Conservation (phyloP, 2,113 vertebrate species). For the Brachyistius frenatus region DNA sequence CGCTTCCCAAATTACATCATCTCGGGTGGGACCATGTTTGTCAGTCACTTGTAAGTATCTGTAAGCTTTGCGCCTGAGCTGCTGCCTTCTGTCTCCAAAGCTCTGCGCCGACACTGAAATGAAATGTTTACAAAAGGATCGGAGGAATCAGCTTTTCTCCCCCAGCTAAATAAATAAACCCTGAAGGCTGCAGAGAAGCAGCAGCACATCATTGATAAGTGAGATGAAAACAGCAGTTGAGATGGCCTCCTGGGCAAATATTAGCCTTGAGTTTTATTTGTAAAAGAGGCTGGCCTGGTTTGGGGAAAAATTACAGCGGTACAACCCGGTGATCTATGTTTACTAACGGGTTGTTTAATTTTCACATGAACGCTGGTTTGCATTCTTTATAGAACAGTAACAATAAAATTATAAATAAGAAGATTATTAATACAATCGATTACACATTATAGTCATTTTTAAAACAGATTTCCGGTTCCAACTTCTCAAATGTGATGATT, state of each 20-base stretch:
- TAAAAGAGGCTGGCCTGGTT: slow-evolving; percentile 70
- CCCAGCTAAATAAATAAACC: slow-evolving; percentile 61
- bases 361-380: not conserved
- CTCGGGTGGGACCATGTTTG: slow-evolving; percentile 29
- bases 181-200: slow-evolving; percentile 29
- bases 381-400: not conserved
- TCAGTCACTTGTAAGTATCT: not conserved
- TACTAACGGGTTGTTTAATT: not conserved
- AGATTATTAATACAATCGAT: too few species aligned
- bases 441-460: too few species aligned
- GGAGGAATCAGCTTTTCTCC: slow-evolving; percentile 42
- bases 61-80: slow-evolving; percentile 7
- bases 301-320: slow-evolving; percentile 12
- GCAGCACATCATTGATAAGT: slow-evolving; percentile 78
- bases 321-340: not conserved
- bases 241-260: slow-evolving; percentile 74
- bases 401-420: too few species aligned
- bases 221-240: slow-evolving; percentile 67
- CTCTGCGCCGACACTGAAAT: slow-evolving; percentile 23
- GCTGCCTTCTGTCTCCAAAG: slow-evolving; percentile 37
- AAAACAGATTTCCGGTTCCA: not conserved
- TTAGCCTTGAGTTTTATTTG: slow-evolving; percentile 76
- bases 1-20: not conserved
- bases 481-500: not conserved
- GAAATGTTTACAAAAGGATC: slow-evolving; percentile 69